Percentiles rank a stretch among this genome's conserved stretches.
These are phyloP conservation scores for Octonoba sinensis DNA, from an alignment of 2,888 invertebrate species.

Conservation along the genomic window DNA sequence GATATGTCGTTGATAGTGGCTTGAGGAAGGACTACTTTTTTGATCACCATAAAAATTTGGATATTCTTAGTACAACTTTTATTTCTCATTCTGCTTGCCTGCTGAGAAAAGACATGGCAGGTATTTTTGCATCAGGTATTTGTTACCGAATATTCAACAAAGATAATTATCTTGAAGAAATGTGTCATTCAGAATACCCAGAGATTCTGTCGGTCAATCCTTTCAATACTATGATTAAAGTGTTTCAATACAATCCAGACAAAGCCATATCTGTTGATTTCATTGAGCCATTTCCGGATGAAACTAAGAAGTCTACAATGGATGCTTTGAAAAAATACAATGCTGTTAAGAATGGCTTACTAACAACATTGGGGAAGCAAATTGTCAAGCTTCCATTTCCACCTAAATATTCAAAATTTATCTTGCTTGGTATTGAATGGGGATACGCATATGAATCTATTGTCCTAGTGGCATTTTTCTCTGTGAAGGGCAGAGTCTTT, in stretches of 20 bases:
- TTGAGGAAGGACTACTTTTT: constrained; percentile 7
- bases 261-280: constrained; percentile 1
- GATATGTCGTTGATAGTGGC: constrained; percentile 46
- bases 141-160: constrained; percentile 49
- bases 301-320: background rate
- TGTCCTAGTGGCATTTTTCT: constrained; percentile 38
- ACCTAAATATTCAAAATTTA: constrained; percentile 40
- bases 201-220: constrained; percentile 43
- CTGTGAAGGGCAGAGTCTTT: constrained; percentile 21
- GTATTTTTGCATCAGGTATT: constrained; percentile 17
- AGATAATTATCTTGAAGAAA: constrained; percentile 34
- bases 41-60: constrained; percentile 20
- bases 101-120: constrained; percentile 27
- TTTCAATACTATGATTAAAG: constrained; percentile 29
- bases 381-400: constrained; percentile 44
- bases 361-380: constrained; percentile 29
- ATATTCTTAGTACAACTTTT: constrained; percentile 15
- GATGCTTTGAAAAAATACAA: constrained; percentile 25
- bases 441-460: constrained; percentile 42
- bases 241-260: constrained; percentile 21
- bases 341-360: constrained; percentile 22
- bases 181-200: constrained; percentile 19
- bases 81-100: constrained; percentile 25
- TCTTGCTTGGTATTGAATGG: constrained; percentile 31
- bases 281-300: constrained; percentile 27